These are phyloP conservation scores for Drosophila paramelanica DNA, from an alignment of 2,888 invertebrate genomes.

Conservation along the genomic window DNA sequence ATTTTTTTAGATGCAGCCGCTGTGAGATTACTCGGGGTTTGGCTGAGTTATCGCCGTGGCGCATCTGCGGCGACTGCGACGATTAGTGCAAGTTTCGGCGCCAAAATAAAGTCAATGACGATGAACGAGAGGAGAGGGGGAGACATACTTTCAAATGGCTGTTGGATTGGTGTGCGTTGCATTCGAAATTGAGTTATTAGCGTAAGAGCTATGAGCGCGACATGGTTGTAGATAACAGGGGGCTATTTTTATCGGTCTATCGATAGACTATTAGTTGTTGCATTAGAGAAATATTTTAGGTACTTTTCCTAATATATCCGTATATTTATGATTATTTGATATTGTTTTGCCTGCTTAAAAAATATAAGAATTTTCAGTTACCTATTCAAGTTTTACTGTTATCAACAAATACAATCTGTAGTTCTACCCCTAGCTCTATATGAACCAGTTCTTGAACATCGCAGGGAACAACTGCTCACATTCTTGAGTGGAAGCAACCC, in stretches of 20 bases:
- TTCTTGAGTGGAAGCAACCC: neutral
- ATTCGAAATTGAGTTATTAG: conserved; percentile 62
- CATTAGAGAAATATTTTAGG: too few relatives aligned
- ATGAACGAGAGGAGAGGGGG: neutral
- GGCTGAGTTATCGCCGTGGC: conserved; percentile 51
- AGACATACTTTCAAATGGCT: conserved; percentile 61
- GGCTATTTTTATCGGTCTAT: neutral
- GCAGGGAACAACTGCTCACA: neutral
- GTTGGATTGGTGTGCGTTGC: conserved; percentile 8
- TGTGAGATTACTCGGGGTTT: conserved; percentile 23
- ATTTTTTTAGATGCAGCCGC: conserved; percentile 55
- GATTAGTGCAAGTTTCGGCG: conserved; percentile 48
- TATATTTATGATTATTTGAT: too few relatives aligned
- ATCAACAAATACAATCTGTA: too few relatives aligned
- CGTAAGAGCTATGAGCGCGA: conserved; percentile 18
- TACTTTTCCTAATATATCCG: too few relatives aligned
- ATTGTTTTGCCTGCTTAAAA: too few relatives aligned
- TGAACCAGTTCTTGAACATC: neutral
- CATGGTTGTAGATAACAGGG: conserved; percentile 24
- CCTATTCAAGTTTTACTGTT: too few relatives aligned
- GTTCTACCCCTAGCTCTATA: neutral
- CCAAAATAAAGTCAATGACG: conserved; percentile 40
- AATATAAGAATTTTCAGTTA: too few relatives aligned
- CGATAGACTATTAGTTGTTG: too few relatives aligned
- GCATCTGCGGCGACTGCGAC: conserved; percentile 40